Conservation (phyloP, 2,113 vertebrate species). For the Pelecanoides urinatrix region DNA sequence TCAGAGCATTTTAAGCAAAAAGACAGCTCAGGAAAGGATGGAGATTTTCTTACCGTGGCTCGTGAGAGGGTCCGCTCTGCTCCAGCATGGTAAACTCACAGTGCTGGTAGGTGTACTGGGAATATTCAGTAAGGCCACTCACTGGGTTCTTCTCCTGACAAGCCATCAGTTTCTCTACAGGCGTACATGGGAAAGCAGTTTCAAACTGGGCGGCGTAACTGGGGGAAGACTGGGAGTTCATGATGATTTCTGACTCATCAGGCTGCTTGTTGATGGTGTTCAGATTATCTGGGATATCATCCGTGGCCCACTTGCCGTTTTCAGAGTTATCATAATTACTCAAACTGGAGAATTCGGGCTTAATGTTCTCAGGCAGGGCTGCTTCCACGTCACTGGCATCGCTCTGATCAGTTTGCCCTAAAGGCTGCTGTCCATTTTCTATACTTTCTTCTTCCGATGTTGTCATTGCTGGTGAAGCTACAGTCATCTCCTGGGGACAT, state of each 20-base stretch:
- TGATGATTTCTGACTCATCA: constrained; percentile 30
- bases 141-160: constrained; percentile 92
- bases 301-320: constrained; percentile 83
- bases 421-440: constrained; percentile 4
- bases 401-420: not conserved
- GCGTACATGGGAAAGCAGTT: constrained; percentile 49
- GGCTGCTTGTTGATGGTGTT: constrained; percentile 77
- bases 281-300: constrained; percentile 89
- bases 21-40: not conserved
- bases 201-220: constrained; percentile 23
- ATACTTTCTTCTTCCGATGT: not conserved
- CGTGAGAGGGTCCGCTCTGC: constrained; percentile 92
- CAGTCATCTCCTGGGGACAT: rapidly evolving
- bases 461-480: rapidly evolving
- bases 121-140: constrained; percentile 92
- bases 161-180: constrained; percentile 83
- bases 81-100: constrained; percentile 91
- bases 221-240: constrained; percentile 66
- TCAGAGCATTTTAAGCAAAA: not conserved
- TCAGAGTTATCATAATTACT: constrained; percentile 62
- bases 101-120: constrained; percentile 87
- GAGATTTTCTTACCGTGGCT: constrained; percentile 83
- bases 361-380: not conserved
- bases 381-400: rapidly evolving
- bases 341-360: not conserved